Base-by-base conservation (phyloP, 1,140 invertebrate species). In the Battus philenor region DNA sequence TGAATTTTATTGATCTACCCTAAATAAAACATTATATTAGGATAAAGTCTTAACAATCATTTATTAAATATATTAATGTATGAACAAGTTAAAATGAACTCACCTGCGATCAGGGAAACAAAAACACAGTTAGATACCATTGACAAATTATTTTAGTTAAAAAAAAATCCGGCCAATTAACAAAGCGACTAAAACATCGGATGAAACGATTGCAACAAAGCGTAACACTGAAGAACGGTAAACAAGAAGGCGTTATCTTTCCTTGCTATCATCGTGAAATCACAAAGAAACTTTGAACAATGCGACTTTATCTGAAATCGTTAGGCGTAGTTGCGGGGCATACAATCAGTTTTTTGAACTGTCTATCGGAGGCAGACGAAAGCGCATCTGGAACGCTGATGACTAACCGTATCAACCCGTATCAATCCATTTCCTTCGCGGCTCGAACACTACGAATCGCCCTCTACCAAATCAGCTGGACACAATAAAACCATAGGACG, bases 351-450 rank as follows among this genome's bases (percentile, higher is more conserved):
- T 41, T 30, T 55, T 59, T 33, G 32, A 72, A 50, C 50, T 53
- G 58, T 53, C 65, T 69, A 64, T 63, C 59, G 43, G 60, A 48
- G 54, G 46, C 52, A 60, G 50, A 55, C 66, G 47, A 61, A 68
- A 77, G 69, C 59, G 64, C 65, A 64, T 70, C 72, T 74, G 52
- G 56, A 57, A 50, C 59, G 46, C 50, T 68, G 68, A 82, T 84
- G 80, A 84, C 80, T 84, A 84, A 84, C 77, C 59, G 74, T 68
- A 64, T 72, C 62, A 73, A 51, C 24, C 59, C 63, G 65, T 80
- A 78, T 76, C 79, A 70, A 45, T 61, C 44, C 56, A 62, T 68
- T 77, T 75, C 80, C 71, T 72, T 63, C 59, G 54, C 41, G 48
- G 47, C 49, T 49, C 55, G 59, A 69, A 59, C 60, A 68, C 62